Evolutionary conservation across 2,113 vertebrate genomes (phyloP).

Genomic region (Willisornis vidua): DNA sequence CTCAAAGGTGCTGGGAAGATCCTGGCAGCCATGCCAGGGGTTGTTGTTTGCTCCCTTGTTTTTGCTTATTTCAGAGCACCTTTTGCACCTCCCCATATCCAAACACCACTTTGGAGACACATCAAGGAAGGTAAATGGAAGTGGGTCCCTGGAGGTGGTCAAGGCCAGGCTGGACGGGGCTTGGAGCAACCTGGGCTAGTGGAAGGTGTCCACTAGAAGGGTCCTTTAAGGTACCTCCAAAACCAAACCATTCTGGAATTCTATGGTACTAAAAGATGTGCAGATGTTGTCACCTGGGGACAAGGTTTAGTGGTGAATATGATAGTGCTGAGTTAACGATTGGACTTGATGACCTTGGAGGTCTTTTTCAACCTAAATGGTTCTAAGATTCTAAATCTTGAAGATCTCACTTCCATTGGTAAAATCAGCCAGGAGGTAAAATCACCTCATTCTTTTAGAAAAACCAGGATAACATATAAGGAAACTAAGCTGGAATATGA

Average conservation of each 20-base stretch:
- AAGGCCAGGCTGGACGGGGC: rapidly evolving
- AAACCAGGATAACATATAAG: background rate
- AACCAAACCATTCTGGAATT: background rate
- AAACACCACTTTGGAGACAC: rapidly evolving
- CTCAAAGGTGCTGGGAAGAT: background rate
- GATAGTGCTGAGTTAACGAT: background rate
- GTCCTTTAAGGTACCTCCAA: background rate
- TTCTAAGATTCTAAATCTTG: background rate
- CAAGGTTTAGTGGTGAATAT: too few relatives aligned
- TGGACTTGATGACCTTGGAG: background rate
- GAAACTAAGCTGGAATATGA: background rate
- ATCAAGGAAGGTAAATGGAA: background rate
- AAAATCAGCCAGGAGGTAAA: background rate
- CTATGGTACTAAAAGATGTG: background rate
- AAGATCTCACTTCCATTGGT: background rate
- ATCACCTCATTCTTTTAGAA: background rate
- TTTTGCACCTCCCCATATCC: background rate
- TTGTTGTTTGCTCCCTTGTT: background rate
- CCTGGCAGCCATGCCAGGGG: background rate
- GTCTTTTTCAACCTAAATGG: background rate
- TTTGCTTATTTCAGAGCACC: background rate
- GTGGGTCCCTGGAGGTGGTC: background rate
- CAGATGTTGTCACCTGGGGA: background rate
- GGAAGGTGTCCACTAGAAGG: background rate
- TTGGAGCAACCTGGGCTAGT: background rate